A percentile compares a stretch with the other conserved stretches of the same genome.
Conservation (phyloP, 2,113 vertebrate genomes). For the Prunella himalayana region DNA sequence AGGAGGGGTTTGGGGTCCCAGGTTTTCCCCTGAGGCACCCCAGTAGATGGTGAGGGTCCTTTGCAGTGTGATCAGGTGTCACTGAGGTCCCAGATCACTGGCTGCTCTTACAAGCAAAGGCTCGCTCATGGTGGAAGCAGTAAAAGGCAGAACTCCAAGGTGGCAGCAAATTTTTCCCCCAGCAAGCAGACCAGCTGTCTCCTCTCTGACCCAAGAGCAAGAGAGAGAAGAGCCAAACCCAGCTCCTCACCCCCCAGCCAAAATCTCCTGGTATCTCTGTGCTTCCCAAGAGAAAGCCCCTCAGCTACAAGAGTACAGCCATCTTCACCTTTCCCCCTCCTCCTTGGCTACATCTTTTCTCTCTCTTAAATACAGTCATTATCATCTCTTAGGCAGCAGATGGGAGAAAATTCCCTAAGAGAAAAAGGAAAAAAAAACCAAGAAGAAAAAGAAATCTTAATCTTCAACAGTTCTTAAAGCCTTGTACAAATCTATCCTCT, state of each 20-base stretch:
- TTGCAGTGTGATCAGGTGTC: fast-evolving
- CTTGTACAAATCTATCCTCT: background rate
- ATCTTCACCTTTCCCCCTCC: background rate
- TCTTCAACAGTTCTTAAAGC: background rate
- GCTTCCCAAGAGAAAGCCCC: background rate
- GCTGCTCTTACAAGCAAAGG: fast-evolving
- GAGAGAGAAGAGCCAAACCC: background rate
- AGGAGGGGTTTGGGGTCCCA: fast-evolving
- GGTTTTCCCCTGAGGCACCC: background rate
- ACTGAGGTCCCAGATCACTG: background rate
- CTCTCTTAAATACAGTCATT: background rate
- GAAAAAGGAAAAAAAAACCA: background rate
- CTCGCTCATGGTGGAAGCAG: background rate
- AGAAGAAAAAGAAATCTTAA: background rate
- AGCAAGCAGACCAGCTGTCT: fast-evolving
- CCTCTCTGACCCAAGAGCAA: fast-evolving
- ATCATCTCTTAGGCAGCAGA: background rate
- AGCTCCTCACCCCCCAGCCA: background rate
- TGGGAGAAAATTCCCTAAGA: background rate
- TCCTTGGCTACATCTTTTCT: background rate
- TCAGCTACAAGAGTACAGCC: background rate
- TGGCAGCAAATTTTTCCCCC: background rate
- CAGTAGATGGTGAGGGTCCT: background rate
- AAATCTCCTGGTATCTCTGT: background rate
- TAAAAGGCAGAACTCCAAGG: background rate